These are phyloP conservation scores for Orgyia antiqua DNA, from an alignment of 2,888 invertebrate genomes.

Conservation along the genomic window DNA sequence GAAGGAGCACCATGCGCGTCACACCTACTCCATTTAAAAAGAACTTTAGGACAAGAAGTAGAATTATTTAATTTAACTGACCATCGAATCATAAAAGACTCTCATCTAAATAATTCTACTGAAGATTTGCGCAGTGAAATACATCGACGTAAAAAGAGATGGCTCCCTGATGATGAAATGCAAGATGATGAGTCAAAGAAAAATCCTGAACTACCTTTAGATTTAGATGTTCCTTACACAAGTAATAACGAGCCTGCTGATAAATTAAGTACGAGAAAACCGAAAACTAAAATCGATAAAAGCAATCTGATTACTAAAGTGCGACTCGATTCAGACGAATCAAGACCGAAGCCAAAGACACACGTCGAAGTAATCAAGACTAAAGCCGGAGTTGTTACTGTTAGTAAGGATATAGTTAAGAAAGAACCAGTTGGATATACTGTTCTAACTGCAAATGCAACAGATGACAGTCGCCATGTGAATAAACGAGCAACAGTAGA, in stretches of 20 bases:
- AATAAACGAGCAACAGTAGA: slow-evolving; percentile 85
- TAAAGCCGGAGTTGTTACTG: slow-evolving; percentile 81
- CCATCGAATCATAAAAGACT: slow-evolving; percentile 41
- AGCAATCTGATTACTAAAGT: slow-evolving; percentile 75
- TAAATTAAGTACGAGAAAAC: slow-evolving; percentile 67
- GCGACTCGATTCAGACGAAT: slow-evolving; percentile 70
- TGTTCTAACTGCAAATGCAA: slow-evolving; percentile 62
- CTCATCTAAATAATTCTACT: slow-evolving; percentile 44
- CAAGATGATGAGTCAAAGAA: slow-evolving; percentile 78
- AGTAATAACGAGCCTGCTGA: slow-evolving; percentile 78
- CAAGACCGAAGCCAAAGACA: slow-evolving; percentile 81
- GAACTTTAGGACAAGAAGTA: slow-evolving; percentile 49
- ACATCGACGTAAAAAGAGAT: slow-evolving; percentile 76
- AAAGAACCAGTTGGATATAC: slow-evolving; percentile 75
- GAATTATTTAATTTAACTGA: slow-evolving; percentile 63
- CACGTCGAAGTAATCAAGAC: slow-evolving; percentile 83
- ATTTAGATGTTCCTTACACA: slow-evolving; percentile 81
- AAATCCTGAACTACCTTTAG: slow-evolving; percentile 81
- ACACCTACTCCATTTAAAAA: slow-evolving; percentile 76
- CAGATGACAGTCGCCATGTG: slow-evolving; percentile 78
- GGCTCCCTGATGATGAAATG: slow-evolving; percentile 83
- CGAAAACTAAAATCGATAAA: slow-evolving; percentile 73
- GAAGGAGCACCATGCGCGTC: slow-evolving; percentile 76
- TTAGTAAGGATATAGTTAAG: slow-evolving; percentile 80
- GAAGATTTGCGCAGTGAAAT: slow-evolving; percentile 59